A percentile compares a stretch with the other conserved stretches of the same genome.
These are phyloP conservation scores for Drosophila lacteicornis DNA, from an alignment of 1,140 invertebrate genomes.

Conservation along the genomic window DNA sequence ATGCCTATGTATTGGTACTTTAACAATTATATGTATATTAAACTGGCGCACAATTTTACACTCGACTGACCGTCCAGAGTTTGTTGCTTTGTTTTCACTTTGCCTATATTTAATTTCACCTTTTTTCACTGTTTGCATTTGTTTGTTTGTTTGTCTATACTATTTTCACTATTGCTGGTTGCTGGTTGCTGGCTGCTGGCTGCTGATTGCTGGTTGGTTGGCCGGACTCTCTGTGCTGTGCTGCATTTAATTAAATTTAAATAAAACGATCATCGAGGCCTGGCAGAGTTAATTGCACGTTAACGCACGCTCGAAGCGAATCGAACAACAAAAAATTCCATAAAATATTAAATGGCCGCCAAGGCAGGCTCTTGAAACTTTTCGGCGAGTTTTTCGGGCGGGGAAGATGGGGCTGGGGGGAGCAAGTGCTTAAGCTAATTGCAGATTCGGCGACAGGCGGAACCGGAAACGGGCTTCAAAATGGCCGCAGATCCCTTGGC, in stretches of 20 bases:
- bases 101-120: conserved; percentile 83
- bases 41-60: conserved; percentile 80
- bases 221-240: conserved; percentile 30
- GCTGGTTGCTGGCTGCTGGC: conserved; percentile 25
- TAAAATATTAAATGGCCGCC: conserved; percentile 37
- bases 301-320: conserved; percentile 57
- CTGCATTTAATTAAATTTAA: conserved; percentile 80
- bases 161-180: conserved; percentile 76
- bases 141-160: conserved; percentile 72
- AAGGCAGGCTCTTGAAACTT: conserved; percentile 26
- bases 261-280: conserved; percentile 57
- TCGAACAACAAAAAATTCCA: conserved; percentile 28
- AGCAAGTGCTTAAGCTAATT: conserved; percentile 72
- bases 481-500: conserved; percentile 40
- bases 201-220: conserved; percentile 50
- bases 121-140: conserved; percentile 83
- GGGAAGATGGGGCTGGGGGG: neutral
- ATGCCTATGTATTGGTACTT: conserved; percentile 63
- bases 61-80: conserved; percentile 68
- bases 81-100: conserved; percentile 60
- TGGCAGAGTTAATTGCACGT: conserved; percentile 69
- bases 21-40: conserved; percentile 71
- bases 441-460: conserved; percentile 53
- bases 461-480: conserved; percentile 51
- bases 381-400: conserved; percentile 6